Base-by-base conservation (phyloP, 2,888 invertebrate species). In the Machimus atricapillus region DNA sequence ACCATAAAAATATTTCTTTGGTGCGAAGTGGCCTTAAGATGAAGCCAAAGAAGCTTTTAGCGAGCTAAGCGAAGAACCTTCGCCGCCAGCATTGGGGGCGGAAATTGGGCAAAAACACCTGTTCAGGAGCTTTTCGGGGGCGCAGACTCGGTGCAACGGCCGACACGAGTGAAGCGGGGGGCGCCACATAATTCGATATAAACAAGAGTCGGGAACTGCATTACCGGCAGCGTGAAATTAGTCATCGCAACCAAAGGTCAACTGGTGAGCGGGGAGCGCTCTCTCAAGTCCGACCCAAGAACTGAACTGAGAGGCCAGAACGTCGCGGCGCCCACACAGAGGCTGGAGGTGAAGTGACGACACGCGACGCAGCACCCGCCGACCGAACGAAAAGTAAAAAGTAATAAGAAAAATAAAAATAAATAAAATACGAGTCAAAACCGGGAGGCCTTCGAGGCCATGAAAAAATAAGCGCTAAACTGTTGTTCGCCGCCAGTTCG, bases 171-270 rank as follows among this genome's bases (percentile, higher is more conserved):
- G 43, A 19, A 3, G 14, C 7, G n/a, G 43, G 43, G 78, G 19
- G 2, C 43, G 14, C 37, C 19, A 19, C 4, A 34, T 0, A 34
- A 0, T 34, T 76, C 12, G 34, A 34, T 76, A 76, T 37, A 76
- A 34, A 78, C 43, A 78, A 78, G 19, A 40, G 43, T 12, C 78
- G n/a, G 0, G 31, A 79, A 79, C 79, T 79, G 52, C 79, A 16
- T 79, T 79, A 79, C 52, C 79, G 79, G 27, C 79, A 79, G 52
- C 79, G 14, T 79, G 31, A 46, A 14, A 79, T 79, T 79, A 79
- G 79, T 79, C 79, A 79, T 79, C 79, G 79, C 52, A 16, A 31
- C 31, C 27, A 79, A 79, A 79, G 79, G 79, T 79, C 79, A 79
- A 52, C 23, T 34, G 79, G 6, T 31, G 79, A 79, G 52, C 14